Base-by-base conservation (phyloP, 2,888 invertebrate species). In the Lasioglossum oenotherae region DNA sequence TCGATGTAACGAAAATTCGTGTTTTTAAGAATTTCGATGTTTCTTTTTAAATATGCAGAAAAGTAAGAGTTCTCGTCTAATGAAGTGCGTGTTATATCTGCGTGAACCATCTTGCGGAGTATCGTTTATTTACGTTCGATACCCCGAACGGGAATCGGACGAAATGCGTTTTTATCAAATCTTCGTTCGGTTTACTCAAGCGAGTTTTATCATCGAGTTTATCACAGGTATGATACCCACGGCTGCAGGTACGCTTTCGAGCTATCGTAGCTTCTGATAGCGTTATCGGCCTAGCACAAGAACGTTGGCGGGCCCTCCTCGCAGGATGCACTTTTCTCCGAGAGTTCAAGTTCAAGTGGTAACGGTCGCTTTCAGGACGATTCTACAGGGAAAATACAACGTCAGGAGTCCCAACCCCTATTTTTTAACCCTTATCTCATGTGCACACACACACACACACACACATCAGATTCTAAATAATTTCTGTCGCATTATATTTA, bases 261-360 rank as follows among this genome's bases (percentile, higher is more conserved):
- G 74, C 84, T 88, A 69, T 69, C 38, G n/a, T 38, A 82, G 81
- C 53, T 27, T 23, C 35, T n/a, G 86, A 82, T 82, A 83, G 38
- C 64, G 49, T 49, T 87, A 85, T 88, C 83, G 71, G 71, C 69
- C 85, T 85, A 80, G 74, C 74, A 57, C 85, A 85, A 86, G 81
- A 84, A 77, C n/a, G 57, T 71, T 77, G 57, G 14, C 60, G 44
- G 38, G 53, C 74, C 71, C 69, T 44, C 23, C 69, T 44, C 23
- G 57, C 38, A 27, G 49, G 41, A 27, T 31, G 41, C 44, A 31
- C 23, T 69, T 69, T 67, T 74, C 14, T 31, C 16, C 1, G 12
- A 27, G 38, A 49, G 46, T 86, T 81, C 75, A 84, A 84, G 84
- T 84, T 84, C 81, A 78, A 67, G 19, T 8, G 69, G 31, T 0